These are phyloP conservation scores for Salarias fasciatus DNA, from an alignment of 2,797 vertebrate species.

Conservation along the genomic window DNA sequence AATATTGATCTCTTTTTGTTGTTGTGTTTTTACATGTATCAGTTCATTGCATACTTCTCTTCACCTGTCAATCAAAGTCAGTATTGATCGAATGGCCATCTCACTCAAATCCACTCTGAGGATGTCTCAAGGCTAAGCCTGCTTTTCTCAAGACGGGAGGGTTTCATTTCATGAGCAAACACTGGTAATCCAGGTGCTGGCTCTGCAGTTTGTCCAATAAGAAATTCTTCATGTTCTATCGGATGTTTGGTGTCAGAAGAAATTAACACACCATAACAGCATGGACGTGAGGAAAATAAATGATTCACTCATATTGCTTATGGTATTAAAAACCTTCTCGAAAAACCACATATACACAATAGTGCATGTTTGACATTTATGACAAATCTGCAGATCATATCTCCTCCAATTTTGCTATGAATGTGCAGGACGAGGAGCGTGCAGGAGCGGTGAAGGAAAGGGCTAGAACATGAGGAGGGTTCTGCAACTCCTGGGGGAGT, in stretches of 20 bases:
- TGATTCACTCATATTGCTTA: constrained; percentile 13
- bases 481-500: constrained; percentile 14
- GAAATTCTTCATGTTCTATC: constrained; percentile 31
- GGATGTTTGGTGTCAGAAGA: constrained; percentile 31
- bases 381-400: constrained; percentile 5
- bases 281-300: constrained; percentile 4
- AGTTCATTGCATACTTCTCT: constrained; percentile 41
- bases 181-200: constrained; percentile 40
- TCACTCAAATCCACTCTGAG: constrained; percentile 18
- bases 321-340: constrained; percentile 1
- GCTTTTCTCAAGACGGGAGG: constrained; percentile 21
- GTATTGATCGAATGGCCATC: constrained; percentile 61
- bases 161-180: constrained; percentile 72
- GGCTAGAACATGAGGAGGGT: constrained; percentile 37
- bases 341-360: not conserved
- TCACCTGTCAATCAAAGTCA: constrained; percentile 53
- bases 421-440: constrained; percentile 21
- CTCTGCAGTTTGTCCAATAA: constrained; percentile 51
- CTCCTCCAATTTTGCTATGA: constrained; percentile 4
- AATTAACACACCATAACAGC: constrained; percentile 4
- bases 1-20: constrained; percentile 49
- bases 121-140: constrained; percentile 50
- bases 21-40: constrained; percentile 22
- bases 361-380: constrained; percentile 6
- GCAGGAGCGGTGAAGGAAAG: constrained; percentile 44